Conservation (phyloP, 2,113 vertebrate genomes). For the Chamaetylas fuelleborni region DNA sequence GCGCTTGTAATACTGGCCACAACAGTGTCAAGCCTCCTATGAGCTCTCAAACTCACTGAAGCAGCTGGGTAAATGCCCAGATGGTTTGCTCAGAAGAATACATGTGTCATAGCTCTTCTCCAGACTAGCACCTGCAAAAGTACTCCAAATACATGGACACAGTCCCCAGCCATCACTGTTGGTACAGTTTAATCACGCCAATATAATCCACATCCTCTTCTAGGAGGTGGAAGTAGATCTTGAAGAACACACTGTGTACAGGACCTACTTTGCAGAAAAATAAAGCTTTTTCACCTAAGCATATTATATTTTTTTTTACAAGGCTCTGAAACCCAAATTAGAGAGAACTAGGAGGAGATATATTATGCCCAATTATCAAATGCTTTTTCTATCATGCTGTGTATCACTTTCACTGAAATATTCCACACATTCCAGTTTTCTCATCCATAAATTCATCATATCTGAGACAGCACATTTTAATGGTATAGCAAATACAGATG, state of each 20-base stretch:
- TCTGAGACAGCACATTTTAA: not conserved
- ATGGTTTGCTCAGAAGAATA: not conserved
- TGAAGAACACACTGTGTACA: not conserved
- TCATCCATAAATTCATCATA: not conserved
- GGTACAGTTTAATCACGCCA: not conserved
- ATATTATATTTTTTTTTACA: slow-evolving; percentile 42
- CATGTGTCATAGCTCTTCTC: not conserved
- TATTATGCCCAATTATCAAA: slow-evolving; percentile 47
- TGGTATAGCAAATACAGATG: not conserved
- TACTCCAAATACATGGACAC: not conserved
- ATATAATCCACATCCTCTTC: not conserved
- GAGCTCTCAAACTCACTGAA: not conserved
- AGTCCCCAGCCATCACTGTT: not conserved
- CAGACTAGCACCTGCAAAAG: not conserved
- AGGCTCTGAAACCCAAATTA: slow-evolving; percentile 41
- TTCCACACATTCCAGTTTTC: not conserved
- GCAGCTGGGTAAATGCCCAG: not conserved
- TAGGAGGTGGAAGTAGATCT: slow-evolving; percentile 8
- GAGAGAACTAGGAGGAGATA: slow-evolving; percentile 7
- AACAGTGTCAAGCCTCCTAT: not conserved
- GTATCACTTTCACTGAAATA: not conserved
- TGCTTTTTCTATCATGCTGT: not conserved
- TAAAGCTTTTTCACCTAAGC: slow-evolving; percentile 42
- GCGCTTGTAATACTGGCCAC: not conserved
- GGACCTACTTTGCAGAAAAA: not conserved